Evolutionary conservation across 2,888 invertebrate genomes (phyloP), one percentile per base, ranked within the genome.

Genomic region (Zeuzera pyrina): DNA sequence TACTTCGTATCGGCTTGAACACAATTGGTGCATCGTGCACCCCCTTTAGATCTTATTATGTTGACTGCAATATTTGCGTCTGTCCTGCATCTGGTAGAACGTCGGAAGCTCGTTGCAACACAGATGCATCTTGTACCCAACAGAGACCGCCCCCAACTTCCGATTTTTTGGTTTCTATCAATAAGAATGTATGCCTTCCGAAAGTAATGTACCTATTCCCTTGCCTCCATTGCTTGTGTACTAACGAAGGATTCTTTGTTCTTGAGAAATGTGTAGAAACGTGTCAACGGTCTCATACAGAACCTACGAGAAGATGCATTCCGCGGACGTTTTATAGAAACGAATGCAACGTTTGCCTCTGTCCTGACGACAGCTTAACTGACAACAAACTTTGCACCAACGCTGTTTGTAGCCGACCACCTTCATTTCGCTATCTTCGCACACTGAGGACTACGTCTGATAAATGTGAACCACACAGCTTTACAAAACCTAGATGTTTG

Each of bases 131-230:
- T 1, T 81, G 79, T 29, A 42, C 54, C 1, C 36, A 53, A 2
- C 43, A 59, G 35, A 45, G 36, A 14, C 33, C 38, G 12, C 38
- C 46, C 2, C 41, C 45, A 3, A 15, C 32, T 15, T 41, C 33
- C 7, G 43, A 49, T 27, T 34, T 51, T 7, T 14, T 36, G 10
- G 30, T 30, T 3, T 35, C 50, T 1, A 45, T 51, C n/a, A 48
- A 54, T 8, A 59, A 57, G 10, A 61, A 56, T 3, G 42, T 49
- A 2, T 81, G 81, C 30, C 64, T 79, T 34, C 77, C 79, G 2
- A 73, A 71, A 33, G 74, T 77, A 1, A 69, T 74, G 59, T 78
- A 79, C 29, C 36, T 78, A 12, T 78, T 74, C 23, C 60, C 57
- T 2, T 81, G 81, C 30, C 47, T 73, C 0, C 69, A 72, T 33